These are phyloP conservation scores for Pterophyllum scalare DNA, from an alignment of 2,113 vertebrate genomes.

Conservation along the genomic window DNA sequence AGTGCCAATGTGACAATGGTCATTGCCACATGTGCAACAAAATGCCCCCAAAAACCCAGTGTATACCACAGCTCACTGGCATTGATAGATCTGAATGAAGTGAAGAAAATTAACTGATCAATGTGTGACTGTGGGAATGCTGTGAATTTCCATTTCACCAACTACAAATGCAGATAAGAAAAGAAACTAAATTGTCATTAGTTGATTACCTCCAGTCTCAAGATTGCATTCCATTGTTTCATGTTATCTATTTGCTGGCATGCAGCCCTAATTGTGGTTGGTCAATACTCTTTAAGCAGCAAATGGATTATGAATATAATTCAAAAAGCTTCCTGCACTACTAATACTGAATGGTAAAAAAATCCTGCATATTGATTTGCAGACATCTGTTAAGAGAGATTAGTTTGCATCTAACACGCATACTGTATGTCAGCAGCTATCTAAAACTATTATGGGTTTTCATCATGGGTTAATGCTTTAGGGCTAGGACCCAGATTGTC, in stretches of 20 bases:
- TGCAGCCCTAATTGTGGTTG: neutral
- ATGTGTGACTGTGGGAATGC: neutral
- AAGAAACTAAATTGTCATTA: too few relatives aligned
- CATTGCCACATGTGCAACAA: neutral
- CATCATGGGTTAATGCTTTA: neutral
- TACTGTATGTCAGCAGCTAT: constrained; percentile 37
- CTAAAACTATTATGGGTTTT: constrained; percentile 50
- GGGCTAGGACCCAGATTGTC: neutral
- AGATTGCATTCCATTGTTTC: too few relatives aligned
- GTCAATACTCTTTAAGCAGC: neutral
- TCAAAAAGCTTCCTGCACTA: neutral
- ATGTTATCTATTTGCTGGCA: neutral
- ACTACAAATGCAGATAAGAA: too few relatives aligned
- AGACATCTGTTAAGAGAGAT: neutral
- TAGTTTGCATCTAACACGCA: neutral
- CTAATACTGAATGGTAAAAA: neutral
- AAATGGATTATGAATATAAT: neutral
- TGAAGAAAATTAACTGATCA: neutral
- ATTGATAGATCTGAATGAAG: neutral
- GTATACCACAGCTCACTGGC: neutral
- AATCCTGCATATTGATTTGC: neutral
- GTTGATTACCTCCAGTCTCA: too few relatives aligned
- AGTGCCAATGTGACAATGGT: neutral
- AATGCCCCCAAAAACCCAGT: neutral
- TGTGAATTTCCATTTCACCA: neutral